Conservation (phyloP, 2,888 invertebrate genomes). For the Cetonia aurata region DNA sequence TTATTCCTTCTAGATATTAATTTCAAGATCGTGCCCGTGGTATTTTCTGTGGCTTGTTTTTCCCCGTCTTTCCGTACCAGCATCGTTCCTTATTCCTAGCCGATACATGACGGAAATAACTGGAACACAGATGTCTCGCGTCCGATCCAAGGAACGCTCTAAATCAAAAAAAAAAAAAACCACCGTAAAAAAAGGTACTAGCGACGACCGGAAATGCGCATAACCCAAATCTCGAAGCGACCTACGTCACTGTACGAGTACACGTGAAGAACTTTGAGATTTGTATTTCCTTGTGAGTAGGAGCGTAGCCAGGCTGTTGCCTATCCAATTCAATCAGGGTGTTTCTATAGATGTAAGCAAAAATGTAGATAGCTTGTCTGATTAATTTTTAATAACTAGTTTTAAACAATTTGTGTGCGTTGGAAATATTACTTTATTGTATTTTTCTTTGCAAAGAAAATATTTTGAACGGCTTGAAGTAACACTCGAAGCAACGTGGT, state of each 20-base stretch:
- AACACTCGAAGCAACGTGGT: too few species aligned
- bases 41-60: not conserved
- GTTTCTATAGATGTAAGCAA: not conserved
- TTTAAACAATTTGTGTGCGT: too few species aligned
- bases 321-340: constrained; percentile 1
- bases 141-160: constrained; percentile 24
- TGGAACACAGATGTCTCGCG: constrained; percentile 28
- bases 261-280: constrained; percentile 19
- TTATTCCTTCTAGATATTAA: constrained; percentile 17
- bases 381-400: not conserved
- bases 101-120: constrained; percentile 27
- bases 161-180: constrained; percentile 25
- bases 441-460: too few species aligned
- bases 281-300: constrained; percentile 19
- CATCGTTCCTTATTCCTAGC: too few species aligned
- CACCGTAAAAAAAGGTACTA: constrained; percentile 20
- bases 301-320: not conserved
- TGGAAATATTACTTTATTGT: not conserved
- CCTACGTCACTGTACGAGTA: constrained; percentile 12
- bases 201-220: constrained; percentile 25
- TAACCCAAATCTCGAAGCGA: constrained; percentile 27
- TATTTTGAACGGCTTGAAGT: too few species aligned
- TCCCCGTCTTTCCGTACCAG: not conserved
- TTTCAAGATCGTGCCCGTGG: constrained; percentile 27
- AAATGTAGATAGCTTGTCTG: not conserved